Base-by-base conservation (phyloP, 2,888 invertebrate species). In the Heliconius cydno region DNA sequence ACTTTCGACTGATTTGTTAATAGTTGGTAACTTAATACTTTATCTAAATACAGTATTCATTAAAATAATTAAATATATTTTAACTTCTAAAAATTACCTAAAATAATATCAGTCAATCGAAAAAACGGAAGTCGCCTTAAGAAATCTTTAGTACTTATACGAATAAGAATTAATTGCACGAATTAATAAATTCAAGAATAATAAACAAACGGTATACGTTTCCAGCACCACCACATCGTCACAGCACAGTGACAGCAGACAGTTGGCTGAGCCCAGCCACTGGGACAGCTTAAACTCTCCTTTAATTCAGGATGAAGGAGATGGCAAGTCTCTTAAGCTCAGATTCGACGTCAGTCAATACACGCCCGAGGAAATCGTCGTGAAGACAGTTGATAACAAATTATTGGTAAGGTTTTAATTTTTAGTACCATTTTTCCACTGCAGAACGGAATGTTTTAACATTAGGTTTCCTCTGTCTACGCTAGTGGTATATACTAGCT, bases 331-430 rank as follows among this genome's bases (percentile, higher is more conserved):
- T 90, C 96, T 99, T 86, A 98, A 99, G 91, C 96, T 99, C 84
- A 96, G 99, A 90, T 99, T 99, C 95, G 99, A 99, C 92, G 99
- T 99, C 86, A 98, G 98, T 89, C 98, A 99, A 94, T 99, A 99
- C 95, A 97, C 98, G 79, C 98, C 98, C 75, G 99, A 99, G 94
- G 99, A 99, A 96, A 99, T 99, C 90, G 98, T 98, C 90, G 99
- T 99, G 84, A 99, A 99, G 96, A 99, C 99, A 84, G 98, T 99
- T 86, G 99, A 99, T 95, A 99, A 99, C 95, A 98, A 98, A 96
- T 96, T 99, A 90, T 96, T 98, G 96, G 98, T 98, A 92, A 96
- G 97, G 93, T 76, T 28, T 46, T 25, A 67, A 15, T 60, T 6
- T 73, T 60, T 57, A 10, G n/a, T 46, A 28, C 19, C 6, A 52